A percentile compares a stretch with the other conserved stretches of the same genome.
phyloP scores from a whole-genome alignment of 2,797 vertebrate species.

The Brachyrhaphis roseni region DNA sequence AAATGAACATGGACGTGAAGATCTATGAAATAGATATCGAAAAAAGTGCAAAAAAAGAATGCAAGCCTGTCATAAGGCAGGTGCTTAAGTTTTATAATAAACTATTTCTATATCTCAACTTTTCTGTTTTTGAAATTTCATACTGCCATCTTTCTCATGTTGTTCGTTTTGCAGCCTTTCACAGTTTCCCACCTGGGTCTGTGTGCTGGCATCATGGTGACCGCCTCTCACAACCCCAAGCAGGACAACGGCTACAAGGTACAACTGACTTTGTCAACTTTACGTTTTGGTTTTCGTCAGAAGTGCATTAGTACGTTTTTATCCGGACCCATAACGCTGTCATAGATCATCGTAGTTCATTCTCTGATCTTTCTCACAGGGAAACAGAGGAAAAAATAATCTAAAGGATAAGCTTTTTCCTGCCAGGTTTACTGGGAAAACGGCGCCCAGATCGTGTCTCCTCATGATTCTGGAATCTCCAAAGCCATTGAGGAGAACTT shows the following conservation, averaged over 20 bases:
- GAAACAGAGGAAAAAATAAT: not conserved
- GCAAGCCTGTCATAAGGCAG: not conserved
- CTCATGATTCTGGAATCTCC: constrained; percentile 92
- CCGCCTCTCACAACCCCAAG: constrained; percentile 98
- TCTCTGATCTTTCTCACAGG: not conserved
- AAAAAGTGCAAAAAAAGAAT: not conserved
- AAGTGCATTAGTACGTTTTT: not conserved
- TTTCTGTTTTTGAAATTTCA: not conserved
- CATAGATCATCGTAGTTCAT: not conserved
- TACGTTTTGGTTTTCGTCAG: not conserved
- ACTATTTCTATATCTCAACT: not conserved
- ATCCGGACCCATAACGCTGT: not conserved
- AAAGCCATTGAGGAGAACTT: constrained; percentile 90
- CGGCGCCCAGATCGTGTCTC: constrained; percentile 93
- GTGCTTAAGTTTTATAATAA: not conserved
- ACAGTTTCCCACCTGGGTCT: constrained; percentile 88
- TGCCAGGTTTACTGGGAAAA: constrained; percentile 96
- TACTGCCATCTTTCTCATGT: not conserved
- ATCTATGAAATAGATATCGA: not conserved
- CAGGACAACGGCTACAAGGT: constrained; percentile 99
- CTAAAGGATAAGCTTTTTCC: not conserved
- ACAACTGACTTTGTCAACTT: constrained; percentile 30
- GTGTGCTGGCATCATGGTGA: constrained; percentile 96
- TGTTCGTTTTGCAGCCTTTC: constrained; percentile 85
- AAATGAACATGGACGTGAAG: not conserved